phyloP scores from a whole-genome alignment of 2,888 invertebrate genomes.

The Muschampia plurimacula region DNA sequence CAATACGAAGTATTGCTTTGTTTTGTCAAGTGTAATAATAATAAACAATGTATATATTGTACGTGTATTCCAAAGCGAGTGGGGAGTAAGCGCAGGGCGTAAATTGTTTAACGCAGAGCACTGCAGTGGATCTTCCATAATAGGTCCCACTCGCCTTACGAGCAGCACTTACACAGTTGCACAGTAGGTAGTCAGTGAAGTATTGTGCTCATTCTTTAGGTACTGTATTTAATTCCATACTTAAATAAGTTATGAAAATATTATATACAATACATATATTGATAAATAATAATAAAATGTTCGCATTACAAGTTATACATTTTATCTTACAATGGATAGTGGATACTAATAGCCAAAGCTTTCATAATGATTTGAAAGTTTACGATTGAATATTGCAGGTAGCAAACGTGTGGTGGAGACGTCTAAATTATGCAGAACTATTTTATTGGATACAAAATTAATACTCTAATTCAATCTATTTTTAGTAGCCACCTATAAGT shows the following conservation, averaged over 20 bases:
- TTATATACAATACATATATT: background rate
- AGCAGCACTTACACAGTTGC: constrained; percentile 10
- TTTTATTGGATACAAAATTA: background rate
- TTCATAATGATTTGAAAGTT: background rate
- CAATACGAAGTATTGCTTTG: background rate
- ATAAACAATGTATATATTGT: background rate
- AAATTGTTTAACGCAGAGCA: constrained; percentile 31
- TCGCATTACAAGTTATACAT: too few relatives aligned
- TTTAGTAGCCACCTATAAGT: too few relatives aligned
- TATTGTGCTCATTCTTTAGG: background rate
- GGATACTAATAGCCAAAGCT: too few relatives aligned
- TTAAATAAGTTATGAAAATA: background rate
- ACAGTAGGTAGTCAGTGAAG: background rate
- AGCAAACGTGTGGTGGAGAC: background rate
- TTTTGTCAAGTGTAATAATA: background rate
- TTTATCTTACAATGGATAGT: too few relatives aligned
- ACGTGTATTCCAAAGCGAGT: background rate
- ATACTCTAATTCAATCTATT: too few relatives aligned
- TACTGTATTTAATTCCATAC: background rate
- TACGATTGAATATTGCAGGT: background rate
- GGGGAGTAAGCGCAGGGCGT: constrained; percentile 12
- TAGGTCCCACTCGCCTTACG: constrained; percentile 13
- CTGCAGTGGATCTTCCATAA: constrained; percentile 29
- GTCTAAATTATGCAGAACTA: background rate
- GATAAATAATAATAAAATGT: background rate